phyloP scores from a whole-genome alignment of 2,888 invertebrate species.

The Megastigmus dorsalis region DNA sequence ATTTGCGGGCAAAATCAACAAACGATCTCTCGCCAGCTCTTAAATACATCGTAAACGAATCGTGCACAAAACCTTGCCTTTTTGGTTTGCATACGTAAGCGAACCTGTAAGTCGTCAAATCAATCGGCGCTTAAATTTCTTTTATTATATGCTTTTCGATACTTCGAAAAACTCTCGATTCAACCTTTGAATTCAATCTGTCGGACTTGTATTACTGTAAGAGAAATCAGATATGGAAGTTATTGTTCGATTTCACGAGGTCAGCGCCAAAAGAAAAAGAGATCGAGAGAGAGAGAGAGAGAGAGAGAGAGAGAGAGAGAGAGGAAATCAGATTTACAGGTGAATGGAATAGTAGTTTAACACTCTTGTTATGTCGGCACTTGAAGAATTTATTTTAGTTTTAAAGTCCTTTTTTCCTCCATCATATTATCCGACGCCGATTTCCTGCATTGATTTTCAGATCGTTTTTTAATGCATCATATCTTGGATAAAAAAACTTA shows the following conservation, averaged over 20 bases:
- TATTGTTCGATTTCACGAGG: constrained; percentile 47
- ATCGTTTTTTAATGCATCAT: too few species aligned
- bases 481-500: too few species aligned
- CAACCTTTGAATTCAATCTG: constrained; percentile 44
- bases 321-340: constrained; percentile 34
- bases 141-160: background rate
- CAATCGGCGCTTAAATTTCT: constrained; percentile 14
- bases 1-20: too few species aligned
- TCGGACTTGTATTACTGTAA: constrained; percentile 22
- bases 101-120: constrained; percentile 2
- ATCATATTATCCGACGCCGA: too few species aligned
- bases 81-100: too few species aligned
- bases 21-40: too few species aligned
- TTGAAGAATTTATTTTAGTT: constrained; percentile 34
- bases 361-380: constrained; percentile 25
- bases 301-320: too few species aligned
- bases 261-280: constrained; percentile 26
- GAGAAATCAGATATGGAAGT: constrained; percentile 46
- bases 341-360: constrained; percentile 37
- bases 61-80: too few species aligned
- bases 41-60: too few species aligned
- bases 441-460: too few species aligned
- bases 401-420: too few species aligned
- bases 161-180: constrained; percentile 5
- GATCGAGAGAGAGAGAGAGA: too few species aligned